Evolutionary conservation across 2,113 vertebrate species (phyloP), one percentile per base, ranked within the genome.

Genomic region (Fregata magnificens): DNA sequence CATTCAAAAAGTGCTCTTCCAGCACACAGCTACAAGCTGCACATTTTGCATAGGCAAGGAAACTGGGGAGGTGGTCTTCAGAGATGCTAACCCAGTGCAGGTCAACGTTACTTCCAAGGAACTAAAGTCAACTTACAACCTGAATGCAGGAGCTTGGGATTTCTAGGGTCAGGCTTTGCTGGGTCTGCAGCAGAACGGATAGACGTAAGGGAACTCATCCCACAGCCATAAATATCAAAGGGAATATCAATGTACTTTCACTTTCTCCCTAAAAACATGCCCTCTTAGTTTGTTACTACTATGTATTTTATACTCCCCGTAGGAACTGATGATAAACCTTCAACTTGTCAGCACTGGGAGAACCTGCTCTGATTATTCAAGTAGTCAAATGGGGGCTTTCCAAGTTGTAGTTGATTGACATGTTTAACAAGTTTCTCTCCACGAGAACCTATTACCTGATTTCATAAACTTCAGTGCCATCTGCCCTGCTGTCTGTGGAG

Each of bases 391-490:
- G 3, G 18, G 45, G 38, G 59, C 72, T 93, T 81, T 95, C 82
- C 63, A 73, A 86, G n/a, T 22, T 70, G 58, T 42, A 38, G 49
- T 6, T 90, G 76, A 95, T 61, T 90, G 90, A 88, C 87, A 82
- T 20, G 38, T 90, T 86, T 93, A 88, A 88, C 45, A 38, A 58
- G 80, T 76, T 92, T 88, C 79, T 83, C 92, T 86, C 88, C 87
- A 83, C 24, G 42, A 78, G 88, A 94, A 80, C 59, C 59, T 66
- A 47, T 66, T 88, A 97, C 92, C 63, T 90, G 90, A 80, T 58
- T 63, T 86, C 86, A 88, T 38, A 88, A 86, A 90, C 79, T 81
- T 61, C 63, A 78, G 71, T 86, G 92, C 93, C 93, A 96, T 96
- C 93, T 96, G 94, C 80, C 44, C 95, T 53, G 55, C 72, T 88